Base-by-base conservation (phyloP, 2,113 vertebrate genomes). In the Pelvicachromis taeniatus region DNA sequence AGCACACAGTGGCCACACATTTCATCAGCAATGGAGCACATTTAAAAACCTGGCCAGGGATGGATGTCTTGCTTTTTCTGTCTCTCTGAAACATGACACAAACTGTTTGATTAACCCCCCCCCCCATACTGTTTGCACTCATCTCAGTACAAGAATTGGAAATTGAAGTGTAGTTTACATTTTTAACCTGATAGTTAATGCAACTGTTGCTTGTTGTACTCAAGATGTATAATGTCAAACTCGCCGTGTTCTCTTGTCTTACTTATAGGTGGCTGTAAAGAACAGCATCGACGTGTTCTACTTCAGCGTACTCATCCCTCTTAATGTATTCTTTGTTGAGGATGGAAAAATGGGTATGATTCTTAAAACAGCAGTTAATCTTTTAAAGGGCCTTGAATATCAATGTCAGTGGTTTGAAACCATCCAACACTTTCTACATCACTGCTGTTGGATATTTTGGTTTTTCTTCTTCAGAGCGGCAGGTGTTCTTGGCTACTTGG, bases 271-370 rank as follows among this genome's bases (percentile, higher is more conserved):
- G 95, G 99, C 99, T 84, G 98, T 99, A 94, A 99, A 99, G 96
- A 99, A 99, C 97, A 99, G 93, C 95, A 99, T 99, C 1, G 98
- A 99, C 38, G 98, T 99, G 80, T 99, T 99, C 94, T 99, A 99
- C 97, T 99, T 99, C 96, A 99, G 99, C 91, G 98, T 98, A 82
- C 97, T 99, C 63, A 99, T 99, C 92, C 99, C 99, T 59, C 98
- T 99, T 92, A 98, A 97, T 7, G 96, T 99, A 84, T 98, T 99
- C 94, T 99, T 99, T 29, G 99, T 99, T n/a, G 99, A 99, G 94
- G 99, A 99, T 80, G 99, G 99, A 81, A 99, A 99, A 96, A 99
- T 99, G 99, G 99, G 99, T 99, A 95, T 93, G 89, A 82, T 40
- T 80, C 40, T 19, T 55, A 48, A 0, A 68, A 14, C 40, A 48